A percentile compares a stretch with the other conserved stretches of the same genome.
Conservation (phyloP, 2,888 invertebrate genomes). For the Gymnosoma rotundatum region DNA sequence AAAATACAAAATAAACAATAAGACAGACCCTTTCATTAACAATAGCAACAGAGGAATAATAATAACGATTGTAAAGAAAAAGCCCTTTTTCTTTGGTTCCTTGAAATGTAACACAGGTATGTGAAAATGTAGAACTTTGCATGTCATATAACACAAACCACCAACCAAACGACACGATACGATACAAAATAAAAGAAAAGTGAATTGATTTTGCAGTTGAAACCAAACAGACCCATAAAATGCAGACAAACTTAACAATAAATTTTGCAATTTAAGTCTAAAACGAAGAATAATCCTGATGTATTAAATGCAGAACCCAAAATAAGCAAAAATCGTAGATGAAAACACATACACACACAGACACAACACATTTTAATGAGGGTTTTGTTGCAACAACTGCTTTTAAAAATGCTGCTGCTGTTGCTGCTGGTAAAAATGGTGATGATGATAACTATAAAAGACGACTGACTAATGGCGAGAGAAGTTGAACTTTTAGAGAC, state of each 20-base stretch:
- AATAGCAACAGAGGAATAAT: constrained; percentile 43
- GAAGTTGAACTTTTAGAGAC: constrained; percentile 65
- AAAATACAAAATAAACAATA: background rate
- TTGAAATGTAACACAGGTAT: constrained; percentile 3
- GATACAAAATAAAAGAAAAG: background rate
- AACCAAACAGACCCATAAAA: constrained; percentile 24
- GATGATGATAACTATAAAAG: constrained; percentile 33
- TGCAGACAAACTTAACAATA: constrained; percentile 37
- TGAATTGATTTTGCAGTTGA: constrained; percentile 24
- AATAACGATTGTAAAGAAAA: constrained; percentile 50
- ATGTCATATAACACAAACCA: constrained; percentile 59
- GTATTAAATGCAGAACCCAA: constrained; percentile 29
- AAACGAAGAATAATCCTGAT: constrained; percentile 59
- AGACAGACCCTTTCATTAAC: constrained; percentile 60
- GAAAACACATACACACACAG: background rate
- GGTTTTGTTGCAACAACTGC: constrained; percentile 24
- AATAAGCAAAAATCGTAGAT: constrained; percentile 4
- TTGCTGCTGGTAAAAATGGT: constrained; percentile 23
- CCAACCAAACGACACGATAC: constrained; percentile 39
- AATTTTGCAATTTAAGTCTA: constrained; percentile 53
- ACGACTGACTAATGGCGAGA: constrained; percentile 13
- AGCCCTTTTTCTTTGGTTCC: constrained; percentile 31
- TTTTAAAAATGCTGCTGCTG: background rate
- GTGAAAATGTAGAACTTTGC: constrained; percentile 64
- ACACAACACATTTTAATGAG: constrained; percentile 24